A percentile compares a stretch with the other conserved stretches of the same genome.
Conservation (phyloP, 2,113 vertebrate species). For the Eulemur macaco region DNA sequence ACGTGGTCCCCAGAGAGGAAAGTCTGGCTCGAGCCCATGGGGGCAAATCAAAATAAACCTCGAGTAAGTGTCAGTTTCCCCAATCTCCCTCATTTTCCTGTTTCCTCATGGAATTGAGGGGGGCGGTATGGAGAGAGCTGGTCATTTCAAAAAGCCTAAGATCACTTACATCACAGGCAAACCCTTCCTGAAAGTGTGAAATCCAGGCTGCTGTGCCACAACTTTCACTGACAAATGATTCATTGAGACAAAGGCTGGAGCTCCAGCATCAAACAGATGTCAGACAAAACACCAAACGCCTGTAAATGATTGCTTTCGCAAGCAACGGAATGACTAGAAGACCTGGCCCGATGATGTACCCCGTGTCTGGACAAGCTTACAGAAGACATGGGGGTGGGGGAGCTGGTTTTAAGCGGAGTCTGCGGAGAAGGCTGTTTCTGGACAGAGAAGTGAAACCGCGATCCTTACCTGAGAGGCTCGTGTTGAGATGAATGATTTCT, state of each 20-base stretch:
- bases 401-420: background rate
- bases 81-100: background rate
- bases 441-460: background rate
- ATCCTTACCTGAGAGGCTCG: conserved; percentile 38
- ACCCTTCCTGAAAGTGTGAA: conserved; percentile 49
- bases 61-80: background rate
- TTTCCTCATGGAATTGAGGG: background rate
- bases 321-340: conserved; percentile 29
- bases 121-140: background rate
- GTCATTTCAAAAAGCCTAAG: background rate
- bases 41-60: conserved; percentile 31
- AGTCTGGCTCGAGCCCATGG: background rate
- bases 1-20: background rate
- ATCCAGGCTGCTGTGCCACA: conserved; percentile 22
- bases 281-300: conserved; percentile 64
- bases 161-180: conserved; percentile 25
- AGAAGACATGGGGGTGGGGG: background rate
- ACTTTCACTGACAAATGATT: conserved; percentile 51
- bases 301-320: conserved; percentile 56
- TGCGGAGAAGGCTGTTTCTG: conserved; percentile 25
- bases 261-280: conserved; percentile 63
- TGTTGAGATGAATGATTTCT: background rate
- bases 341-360: conserved; percentile 36
- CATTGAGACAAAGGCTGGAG: conserved; percentile 58
- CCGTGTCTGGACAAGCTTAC: conserved; percentile 67